Conservation (phyloP, 2,888 invertebrate genomes). For the Dynastes tityus region DNA sequence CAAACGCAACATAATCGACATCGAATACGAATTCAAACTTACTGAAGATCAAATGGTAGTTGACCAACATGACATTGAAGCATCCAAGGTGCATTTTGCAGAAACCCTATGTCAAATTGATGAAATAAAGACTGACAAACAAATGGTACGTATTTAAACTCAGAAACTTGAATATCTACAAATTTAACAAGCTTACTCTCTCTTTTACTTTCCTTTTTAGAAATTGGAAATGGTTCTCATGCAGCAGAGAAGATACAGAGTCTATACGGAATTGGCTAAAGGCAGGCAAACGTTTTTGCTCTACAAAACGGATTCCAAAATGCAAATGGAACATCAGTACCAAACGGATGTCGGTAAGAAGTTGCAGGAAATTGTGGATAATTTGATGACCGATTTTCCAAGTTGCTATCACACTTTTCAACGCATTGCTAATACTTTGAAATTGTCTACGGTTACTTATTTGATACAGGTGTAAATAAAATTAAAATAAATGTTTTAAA, state of each 20-base stretch:
- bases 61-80: slow-evolving; percentile 30
- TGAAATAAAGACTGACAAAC: slow-evolving; percentile 68
- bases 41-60: slow-evolving; percentile 57
- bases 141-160: slow-evolving; percentile 61
- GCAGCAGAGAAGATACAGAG: slow-evolving; percentile 79
- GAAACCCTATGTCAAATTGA: slow-evolving; percentile 57
- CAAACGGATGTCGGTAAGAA: slow-evolving; percentile 75
- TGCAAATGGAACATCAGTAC: slow-evolving; percentile 75
- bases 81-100: background rate
- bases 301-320: slow-evolving; percentile 68
- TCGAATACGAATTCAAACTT: slow-evolving; percentile 43
- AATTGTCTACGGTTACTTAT: slow-evolving; percentile 57
- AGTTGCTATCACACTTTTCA: slow-evolving; percentile 70
- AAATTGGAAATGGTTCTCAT: slow-evolving; percentile 77
- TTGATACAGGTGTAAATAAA: background rate
- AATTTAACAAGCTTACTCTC: slow-evolving; percentile 52
- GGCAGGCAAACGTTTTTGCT: slow-evolving; percentile 62
- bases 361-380: slow-evolving; percentile 74
- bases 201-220: slow-evolving; percentile 60
- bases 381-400: slow-evolving; percentile 77
- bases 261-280: slow-evolving; percentile 73
- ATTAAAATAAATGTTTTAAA: background rate
- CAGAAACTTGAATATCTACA: slow-evolving; percentile 52
- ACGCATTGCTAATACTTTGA: slow-evolving; percentile 73
- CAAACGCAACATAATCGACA: slow-evolving; percentile 26